phyloP scores from a whole-genome alignment of 2,888 invertebrate species.

The Coleophora deauratella region DNA sequence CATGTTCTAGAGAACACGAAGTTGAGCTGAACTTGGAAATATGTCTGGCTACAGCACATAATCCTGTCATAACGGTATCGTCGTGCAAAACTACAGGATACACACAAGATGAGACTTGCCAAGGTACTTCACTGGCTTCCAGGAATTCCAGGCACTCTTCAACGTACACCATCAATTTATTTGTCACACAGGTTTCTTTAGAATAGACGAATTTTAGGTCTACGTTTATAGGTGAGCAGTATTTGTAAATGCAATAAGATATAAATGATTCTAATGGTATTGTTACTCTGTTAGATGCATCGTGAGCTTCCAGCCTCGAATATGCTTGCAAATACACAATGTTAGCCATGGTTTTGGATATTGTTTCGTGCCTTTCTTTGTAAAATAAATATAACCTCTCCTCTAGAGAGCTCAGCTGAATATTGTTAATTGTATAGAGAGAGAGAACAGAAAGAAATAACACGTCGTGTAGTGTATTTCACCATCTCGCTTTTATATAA shows the following conservation, averaged over 20 bases:
- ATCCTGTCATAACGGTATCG: constrained; percentile 80
- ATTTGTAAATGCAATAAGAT: constrained; percentile 75
- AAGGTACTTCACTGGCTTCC: constrained; percentile 47
- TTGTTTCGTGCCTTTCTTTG: background rate
- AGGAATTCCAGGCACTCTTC: constrained; percentile 41
- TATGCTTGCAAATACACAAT: constrained; percentile 41
- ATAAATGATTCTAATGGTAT: constrained; percentile 77
- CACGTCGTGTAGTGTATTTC: no score
- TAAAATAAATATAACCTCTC: no score
- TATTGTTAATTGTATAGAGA: no score
- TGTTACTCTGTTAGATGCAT: constrained; percentile 24
- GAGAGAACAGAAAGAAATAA: no score
- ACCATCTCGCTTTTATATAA: no score
- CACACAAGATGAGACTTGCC: constrained; percentile 64
- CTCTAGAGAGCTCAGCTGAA: no score
- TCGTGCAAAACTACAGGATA: constrained; percentile 78
- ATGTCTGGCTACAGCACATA: constrained; percentile 79
- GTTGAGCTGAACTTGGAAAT: constrained; percentile 37
- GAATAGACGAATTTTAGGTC: constrained; percentile 53
- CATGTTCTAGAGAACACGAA: constrained; percentile 36
- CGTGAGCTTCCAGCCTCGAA: constrained; percentile 25
- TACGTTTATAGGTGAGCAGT: constrained; percentile 61
- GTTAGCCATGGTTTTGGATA: constrained; percentile 27
- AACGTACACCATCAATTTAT: background rate
- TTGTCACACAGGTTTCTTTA: constrained; percentile 19